Conservation (phyloP, 2,797 vertebrate species). For the Tragopan temminckii region DNA sequence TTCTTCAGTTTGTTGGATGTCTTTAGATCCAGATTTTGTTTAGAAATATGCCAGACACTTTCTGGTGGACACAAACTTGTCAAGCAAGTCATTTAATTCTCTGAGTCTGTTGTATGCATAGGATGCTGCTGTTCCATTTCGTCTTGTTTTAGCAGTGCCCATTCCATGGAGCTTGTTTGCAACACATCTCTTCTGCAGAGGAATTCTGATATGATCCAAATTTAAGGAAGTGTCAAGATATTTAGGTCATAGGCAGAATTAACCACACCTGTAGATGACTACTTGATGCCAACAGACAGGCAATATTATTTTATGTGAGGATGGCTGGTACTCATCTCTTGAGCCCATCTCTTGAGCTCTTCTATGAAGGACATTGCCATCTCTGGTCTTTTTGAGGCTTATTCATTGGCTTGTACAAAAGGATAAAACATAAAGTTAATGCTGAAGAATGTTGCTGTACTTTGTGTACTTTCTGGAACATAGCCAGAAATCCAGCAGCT, state of each 20-base stretch:
- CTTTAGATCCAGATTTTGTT: neutral
- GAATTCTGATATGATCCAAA: neutral
- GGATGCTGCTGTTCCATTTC: neutral
- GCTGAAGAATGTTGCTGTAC: neutral
- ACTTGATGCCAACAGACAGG: neutral
- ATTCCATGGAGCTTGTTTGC: fast-evolving
- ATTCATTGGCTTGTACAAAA: neutral
- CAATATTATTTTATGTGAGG: neutral
- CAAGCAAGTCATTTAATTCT: neutral
- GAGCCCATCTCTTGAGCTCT: neutral
- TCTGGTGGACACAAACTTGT: neutral
- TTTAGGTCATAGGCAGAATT: neutral
- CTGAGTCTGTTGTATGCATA: neutral
- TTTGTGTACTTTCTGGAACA: neutral
- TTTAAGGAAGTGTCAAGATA: neutral
- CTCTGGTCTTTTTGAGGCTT: neutral
- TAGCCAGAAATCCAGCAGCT: neutral
- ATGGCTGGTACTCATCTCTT: neutral
- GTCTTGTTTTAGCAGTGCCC: neutral
- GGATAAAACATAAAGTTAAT: neutral
- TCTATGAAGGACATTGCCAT: neutral
- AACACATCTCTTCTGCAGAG: neutral
- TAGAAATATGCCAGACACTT: neutral
- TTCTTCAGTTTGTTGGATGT: neutral
- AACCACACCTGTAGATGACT: neutral